Evolutionary conservation across 2,113 vertebrate species (phyloP), one percentile per base, ranked within the genome.

Genomic region (Acrocephalus arundinaceus): DNA sequence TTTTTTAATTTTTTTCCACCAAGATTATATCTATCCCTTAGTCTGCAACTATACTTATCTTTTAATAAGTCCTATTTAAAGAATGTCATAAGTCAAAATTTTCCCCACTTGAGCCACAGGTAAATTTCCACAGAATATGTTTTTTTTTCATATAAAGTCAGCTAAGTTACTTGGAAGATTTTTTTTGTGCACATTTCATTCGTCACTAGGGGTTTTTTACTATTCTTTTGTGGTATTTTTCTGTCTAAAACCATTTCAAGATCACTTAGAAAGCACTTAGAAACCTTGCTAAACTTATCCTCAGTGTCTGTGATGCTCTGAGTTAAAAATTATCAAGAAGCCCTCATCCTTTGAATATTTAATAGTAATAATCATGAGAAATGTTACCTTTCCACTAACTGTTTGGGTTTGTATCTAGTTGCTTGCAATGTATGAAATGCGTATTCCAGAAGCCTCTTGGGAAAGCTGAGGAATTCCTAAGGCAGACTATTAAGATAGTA

Each of bases 161-260:
- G 14, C 12, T 82, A 25, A 43, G 23, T 58, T 86, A 6, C 18
- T 39, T 52, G 5, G 4, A 20, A 65, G 3, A 6, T 6, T 52
- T 58, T 33, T 33, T 49, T 55, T 5, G 24, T 31, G 4, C 9
- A 49, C 22, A 48, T 54, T 45, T 66, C 17, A 31, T 74, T 62
- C 30, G 11, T 63, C 23, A 20, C 1, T 11, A 63, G 0, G 0
- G 9, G 37, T 62, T 51, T 79, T 39, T 54, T 15, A 17, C 6
- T 35, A 20, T 49, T 35, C 3, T 76, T 61, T 88, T 37, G 87
- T 51, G 9, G 2, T 27, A 83, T 51, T 85, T 25, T 63, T 73
- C 23, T 68, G 7, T 58, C n/a, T 48, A 65, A 76, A 65, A 35
- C 6, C 6, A 7, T 55, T 41, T 61, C 12, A 76, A 83, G 22